A percentile compares a stretch with the other conserved stretches of the same genome.
These are phyloP conservation scores for Brachynemurus nebulosus DNA, from an alignment of 2,888 invertebrate species.

Conservation along the genomic window DNA sequence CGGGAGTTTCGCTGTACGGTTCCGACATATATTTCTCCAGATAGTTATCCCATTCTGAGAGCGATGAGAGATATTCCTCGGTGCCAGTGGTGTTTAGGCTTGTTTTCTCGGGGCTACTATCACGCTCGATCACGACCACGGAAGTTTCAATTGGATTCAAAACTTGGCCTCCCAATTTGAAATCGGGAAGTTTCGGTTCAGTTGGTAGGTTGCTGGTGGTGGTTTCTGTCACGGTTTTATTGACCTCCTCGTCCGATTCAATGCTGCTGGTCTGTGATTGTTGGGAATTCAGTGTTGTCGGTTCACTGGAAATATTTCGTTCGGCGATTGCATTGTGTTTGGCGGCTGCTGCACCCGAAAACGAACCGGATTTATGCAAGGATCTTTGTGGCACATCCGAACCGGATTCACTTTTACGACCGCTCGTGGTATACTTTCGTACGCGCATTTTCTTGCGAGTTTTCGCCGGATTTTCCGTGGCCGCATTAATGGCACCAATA, in stretches of 20 bases:
- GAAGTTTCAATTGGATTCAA: constrained; percentile 23
- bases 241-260: constrained; percentile 49
- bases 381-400: constrained; percentile 29
- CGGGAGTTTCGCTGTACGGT: constrained; percentile 75
- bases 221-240: constrained; percentile 25
- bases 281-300: constrained; percentile 41
- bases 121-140: constrained; percentile 22
- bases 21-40: constrained; percentile 90
- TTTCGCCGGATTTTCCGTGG: not conserved
- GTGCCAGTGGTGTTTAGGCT: constrained; percentile 47
- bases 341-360: constrained; percentile 47
- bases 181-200: constrained; percentile 35
- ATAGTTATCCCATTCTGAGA: constrained; percentile 93
- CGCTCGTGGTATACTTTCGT: not conserved
- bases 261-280: constrained; percentile 48
- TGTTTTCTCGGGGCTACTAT: constrained; percentile 33
- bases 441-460: constrained; percentile 1
- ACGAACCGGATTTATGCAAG: constrained; percentile 50
- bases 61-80: constrained; percentile 66
- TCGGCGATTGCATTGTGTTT: constrained; percentile 40
- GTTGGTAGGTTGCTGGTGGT: not conserved
- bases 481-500: not conserved
- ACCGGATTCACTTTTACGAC: constrained; percentile 40
- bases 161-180: constrained; percentile 44
- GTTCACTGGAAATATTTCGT: constrained; percentile 47